Evolutionary conservation across 2,888 invertebrate genomes (phyloP).

Genomic region (Mythimna lalbum): DNA sequence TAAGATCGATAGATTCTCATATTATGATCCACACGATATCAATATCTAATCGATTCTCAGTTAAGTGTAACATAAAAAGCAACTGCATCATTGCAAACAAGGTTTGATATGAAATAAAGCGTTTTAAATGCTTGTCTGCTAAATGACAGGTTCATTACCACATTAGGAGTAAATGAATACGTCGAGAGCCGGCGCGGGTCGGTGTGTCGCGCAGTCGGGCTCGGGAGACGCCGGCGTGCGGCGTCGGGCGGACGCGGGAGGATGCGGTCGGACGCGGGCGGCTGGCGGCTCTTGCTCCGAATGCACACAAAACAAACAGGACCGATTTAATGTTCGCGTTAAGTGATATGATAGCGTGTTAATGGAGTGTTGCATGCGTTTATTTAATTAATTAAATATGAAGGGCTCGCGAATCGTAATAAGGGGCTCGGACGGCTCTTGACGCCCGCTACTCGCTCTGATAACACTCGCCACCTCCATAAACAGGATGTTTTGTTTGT

Average conservation of each 20-base stretch:
- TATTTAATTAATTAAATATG: conserved; percentile 79
- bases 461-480: conserved; percentile 23
- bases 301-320: conserved; percentile 64
- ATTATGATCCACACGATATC: neutral
- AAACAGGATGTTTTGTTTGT: conserved; percentile 13
- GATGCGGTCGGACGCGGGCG: neutral
- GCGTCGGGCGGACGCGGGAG: neutral
- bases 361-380: conserved; percentile 76
- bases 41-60: neutral
- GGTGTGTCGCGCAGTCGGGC: neutral
- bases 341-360: conserved; percentile 75
- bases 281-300: conserved; percentile 30
- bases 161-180: conserved; percentile 51
- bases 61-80: neutral
- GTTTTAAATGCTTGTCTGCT: conserved; percentile 19
- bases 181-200: neutral
- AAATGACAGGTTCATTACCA: conserved; percentile 43
- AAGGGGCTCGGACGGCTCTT: conserved; percentile 34
- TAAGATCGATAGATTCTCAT: conserved; percentile 2
- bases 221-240: too few relatives aligned
- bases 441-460: conserved; percentile 9
- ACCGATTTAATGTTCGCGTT: conserved; percentile 64
- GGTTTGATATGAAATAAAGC: conserved; percentile 31
- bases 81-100: conserved; percentile 8
- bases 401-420: conserved; percentile 74